Evolutionary conservation across 2,113 vertebrate genomes (phyloP).

Genomic region (Hydropotes inermis): DNA sequence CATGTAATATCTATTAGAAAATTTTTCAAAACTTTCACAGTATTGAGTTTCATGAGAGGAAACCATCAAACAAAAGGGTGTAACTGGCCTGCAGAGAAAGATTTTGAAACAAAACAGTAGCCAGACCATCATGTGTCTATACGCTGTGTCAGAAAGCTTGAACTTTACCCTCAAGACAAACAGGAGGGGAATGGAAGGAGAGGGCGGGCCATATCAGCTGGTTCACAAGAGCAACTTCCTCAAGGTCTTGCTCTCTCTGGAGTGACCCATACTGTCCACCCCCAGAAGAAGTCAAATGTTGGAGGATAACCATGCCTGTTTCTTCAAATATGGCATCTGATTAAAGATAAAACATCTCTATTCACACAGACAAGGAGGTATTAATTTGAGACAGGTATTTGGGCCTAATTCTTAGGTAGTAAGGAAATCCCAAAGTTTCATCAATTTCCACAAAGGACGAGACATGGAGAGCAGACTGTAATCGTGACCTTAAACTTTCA

Average conservation of each 20-base stretch:
- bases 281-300: not conserved
- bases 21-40: not conserved
- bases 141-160: not conserved
- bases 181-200: not conserved
- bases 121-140: not conserved
- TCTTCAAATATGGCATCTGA: not conserved
- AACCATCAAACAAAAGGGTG: not conserved
- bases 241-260: not conserved
- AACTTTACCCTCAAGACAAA: not conserved
- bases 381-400: not conserved
- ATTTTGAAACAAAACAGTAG: not conserved
- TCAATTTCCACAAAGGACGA: not conserved
- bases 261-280: not conserved
- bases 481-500: conserved; percentile 19
- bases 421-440: not conserved
- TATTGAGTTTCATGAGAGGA: not conserved
- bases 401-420: not conserved
- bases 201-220: not conserved
- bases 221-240: not conserved
- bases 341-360: not conserved
- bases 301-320: not conserved
- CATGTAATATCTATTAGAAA: not conserved
- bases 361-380: not conserved
- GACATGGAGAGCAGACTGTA: not conserved
- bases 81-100: not conserved